phyloP scores from a whole-genome alignment of 1,140 invertebrate species.

The Helicoverpa zea region DNA sequence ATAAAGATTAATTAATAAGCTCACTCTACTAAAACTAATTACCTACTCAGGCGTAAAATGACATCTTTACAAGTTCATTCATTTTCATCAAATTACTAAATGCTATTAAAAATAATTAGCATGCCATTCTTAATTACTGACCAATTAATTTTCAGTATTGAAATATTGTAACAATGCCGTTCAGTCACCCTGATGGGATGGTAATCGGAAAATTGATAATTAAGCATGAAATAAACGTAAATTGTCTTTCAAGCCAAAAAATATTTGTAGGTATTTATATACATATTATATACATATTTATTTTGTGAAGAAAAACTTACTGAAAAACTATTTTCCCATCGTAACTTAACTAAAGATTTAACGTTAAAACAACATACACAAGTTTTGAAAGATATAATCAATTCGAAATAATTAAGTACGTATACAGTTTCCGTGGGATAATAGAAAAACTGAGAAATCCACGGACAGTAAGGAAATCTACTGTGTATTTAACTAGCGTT shows the following conservation, averaged over 20 bases:
- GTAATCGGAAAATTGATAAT: too few species aligned
- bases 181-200: background rate
- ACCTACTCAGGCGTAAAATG: background rate
- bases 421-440: slow-evolving; percentile 25
- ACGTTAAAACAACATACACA: background rate
- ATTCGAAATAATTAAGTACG: background rate
- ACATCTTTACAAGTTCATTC: background rate
- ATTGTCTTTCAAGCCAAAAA: background rate
- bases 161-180: background rate
- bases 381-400: slow-evolving; percentile 26
- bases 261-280: too few species aligned
- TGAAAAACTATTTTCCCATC: too few species aligned
- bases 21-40: too few species aligned
- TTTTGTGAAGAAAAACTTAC: too few species aligned
- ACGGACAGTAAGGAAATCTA: slow-evolving; percentile 6
- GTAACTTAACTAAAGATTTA: too few species aligned
- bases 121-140: background rate
- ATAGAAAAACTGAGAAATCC: slow-evolving; percentile 11
- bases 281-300: too few species aligned
- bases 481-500: background rate
- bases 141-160: background rate
- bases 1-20: too few species aligned
- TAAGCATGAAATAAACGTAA: background rate
- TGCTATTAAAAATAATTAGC: background rate
- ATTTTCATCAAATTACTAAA: background rate